phyloP scores from a whole-genome alignment of 2,888 invertebrate genomes.

The Latrodectus hesperus region DNA sequence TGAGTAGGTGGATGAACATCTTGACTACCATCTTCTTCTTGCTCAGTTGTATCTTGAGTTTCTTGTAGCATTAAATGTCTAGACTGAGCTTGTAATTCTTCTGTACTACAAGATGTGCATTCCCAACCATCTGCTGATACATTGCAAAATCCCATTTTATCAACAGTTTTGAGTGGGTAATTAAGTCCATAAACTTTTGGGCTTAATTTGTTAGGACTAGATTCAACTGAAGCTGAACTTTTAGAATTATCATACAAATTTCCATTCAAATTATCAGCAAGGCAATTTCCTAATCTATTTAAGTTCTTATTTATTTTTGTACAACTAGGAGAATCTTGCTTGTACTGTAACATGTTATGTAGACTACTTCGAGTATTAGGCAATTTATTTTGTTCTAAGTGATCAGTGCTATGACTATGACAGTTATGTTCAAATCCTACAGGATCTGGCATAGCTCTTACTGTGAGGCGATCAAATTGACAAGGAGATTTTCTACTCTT shows the following conservation, averaged over 20 bases:
- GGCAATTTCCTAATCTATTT: constrained; percentile 21
- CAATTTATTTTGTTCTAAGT: constrained; percentile 73
- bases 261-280: constrained; percentile 32
- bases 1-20: constrained; percentile 70
- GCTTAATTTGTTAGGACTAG: constrained; percentile 79
- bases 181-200: constrained; percentile 79
- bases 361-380: constrained; percentile 74
- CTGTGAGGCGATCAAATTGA: constrained; percentile 78
- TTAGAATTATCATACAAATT: constrained; percentile 27
- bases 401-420: constrained; percentile 71
- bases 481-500: constrained; percentile 32
- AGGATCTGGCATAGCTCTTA: constrained; percentile 82
- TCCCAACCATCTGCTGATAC: constrained; percentile 65
- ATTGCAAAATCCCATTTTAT: constrained; percentile 53
- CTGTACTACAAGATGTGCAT: constrained; percentile 65
- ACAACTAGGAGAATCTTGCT: constrained; percentile 38
- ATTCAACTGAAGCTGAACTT: constrained; percentile 58
- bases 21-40: constrained; percentile 70
- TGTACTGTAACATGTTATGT: constrained; percentile 72
- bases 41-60: constrained; percentile 52
- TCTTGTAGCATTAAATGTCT: constrained; percentile 58
- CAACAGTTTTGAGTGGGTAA: constrained; percentile 53
- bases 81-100: constrained; percentile 54
- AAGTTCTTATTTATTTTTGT: constrained; percentile 28
- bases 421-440: constrained; percentile 64